Base-by-base conservation (phyloP, 2,888 invertebrate genomes). In the Drosophila tripunctata region DNA sequence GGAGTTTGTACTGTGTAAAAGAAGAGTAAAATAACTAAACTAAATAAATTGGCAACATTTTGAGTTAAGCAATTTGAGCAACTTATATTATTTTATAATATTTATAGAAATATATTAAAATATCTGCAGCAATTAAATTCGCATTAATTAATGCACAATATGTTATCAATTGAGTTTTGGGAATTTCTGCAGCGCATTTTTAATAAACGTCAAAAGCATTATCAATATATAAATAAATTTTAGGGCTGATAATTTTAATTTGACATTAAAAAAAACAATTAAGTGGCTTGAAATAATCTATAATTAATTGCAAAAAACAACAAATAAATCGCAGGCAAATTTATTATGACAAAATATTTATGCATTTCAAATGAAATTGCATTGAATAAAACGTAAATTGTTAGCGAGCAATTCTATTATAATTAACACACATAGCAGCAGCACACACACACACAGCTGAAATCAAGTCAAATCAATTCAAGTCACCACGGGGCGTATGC, bases 401-500 rank as follows among this genome's bases (percentile, higher is more conserved):
- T 22, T 56, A 45, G 43, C 40, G 38, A 86, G n/a, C n/a, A n/a
- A 74, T 63, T 67, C 65, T 61, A 67, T 65, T 69, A 64, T 48
- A 75, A 78, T 71, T 67, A 74, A 65, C 30, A 36, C n/a, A 27
- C 10, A 27, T 7, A 1, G 4, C 21, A 21, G 3, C 21, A 21
- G 4, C 21, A 21, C 10, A 56, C 57, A 66, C 35, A 52, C 44
- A 36, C 22, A 57, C 24, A 55, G 41, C 22, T 45, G 36, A 40
- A 65, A 75, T 61, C 79, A 62, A 60, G 63, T 70, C 67, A 79
- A 87, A 87, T 87, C 67, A 79, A 86, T 83, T 83, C 71, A 66
- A 73, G 83, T 69, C 75, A 35, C 75, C 65, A 78, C 65, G 69
- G 85, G 87, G 88, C 84, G 87, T 88, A 87, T 88, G 54, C 73